phyloP scores from a whole-genome alignment of 1,140 invertebrate species.

The Drosophila ercepeae region DNA sequence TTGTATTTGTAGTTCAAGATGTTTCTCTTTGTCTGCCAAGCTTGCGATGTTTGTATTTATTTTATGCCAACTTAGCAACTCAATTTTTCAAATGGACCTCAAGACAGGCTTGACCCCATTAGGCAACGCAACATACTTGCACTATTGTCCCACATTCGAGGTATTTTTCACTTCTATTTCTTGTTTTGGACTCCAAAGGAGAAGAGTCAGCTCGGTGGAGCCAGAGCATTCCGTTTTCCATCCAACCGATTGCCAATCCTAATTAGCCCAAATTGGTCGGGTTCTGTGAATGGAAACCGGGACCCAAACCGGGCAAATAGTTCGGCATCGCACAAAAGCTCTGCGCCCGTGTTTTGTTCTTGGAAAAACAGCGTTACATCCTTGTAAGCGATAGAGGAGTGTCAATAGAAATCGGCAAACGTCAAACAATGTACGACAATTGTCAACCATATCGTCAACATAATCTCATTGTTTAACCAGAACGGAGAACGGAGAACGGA shows the following conservation, averaged over 20 bases:
- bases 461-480: conserved; percentile 82
- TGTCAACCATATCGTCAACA: conserved; percentile 83
- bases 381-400: conserved; percentile 70
- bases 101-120: not conserved
- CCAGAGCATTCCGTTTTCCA: conserved; percentile 3
- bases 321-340: conserved; percentile 59
- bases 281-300: conserved; percentile 18
- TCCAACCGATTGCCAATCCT: conserved; percentile 46
- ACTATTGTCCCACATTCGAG: conserved; percentile 3
- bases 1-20: not conserved
- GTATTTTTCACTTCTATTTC: not conserved
- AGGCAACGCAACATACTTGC: not conserved
- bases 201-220: not conserved
- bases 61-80: not conserved
- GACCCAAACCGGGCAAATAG: conserved; percentile 3
- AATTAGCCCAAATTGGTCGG: conserved; percentile 70
- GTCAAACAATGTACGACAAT: conserved; percentile 83
- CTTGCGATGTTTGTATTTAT: not conserved
- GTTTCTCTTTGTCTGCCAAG: not conserved
- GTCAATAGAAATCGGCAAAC: conserved; percentile 81
- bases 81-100: not conserved
- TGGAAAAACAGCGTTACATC: conserved; percentile 78
- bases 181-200: conserved; percentile 3
- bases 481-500: conserved; percentile 7
- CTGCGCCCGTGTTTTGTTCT: conserved; percentile 66